Evolutionary conservation across 1,140 invertebrate species (phyloP).

Genomic region (Bombus haemorrhoidalis): DNA sequence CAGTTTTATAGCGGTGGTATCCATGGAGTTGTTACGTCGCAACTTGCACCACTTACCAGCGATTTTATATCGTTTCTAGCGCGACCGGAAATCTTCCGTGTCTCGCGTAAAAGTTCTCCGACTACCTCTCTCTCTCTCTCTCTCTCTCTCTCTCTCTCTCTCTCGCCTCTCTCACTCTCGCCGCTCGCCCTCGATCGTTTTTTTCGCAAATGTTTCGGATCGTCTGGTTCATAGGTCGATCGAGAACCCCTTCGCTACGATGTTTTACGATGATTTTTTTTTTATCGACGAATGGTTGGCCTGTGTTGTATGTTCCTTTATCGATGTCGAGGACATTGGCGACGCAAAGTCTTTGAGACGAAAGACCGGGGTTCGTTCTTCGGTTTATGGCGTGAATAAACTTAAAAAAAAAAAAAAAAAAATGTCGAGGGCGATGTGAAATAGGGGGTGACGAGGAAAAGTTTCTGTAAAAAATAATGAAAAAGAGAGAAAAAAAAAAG

Average conservation of each 20-base stretch:
- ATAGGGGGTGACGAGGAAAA: no score
- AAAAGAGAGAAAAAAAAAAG: no score
- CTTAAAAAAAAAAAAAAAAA: neutral
- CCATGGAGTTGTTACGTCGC: constrained; percentile 9
- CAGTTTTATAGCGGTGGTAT: constrained; percentile 45
- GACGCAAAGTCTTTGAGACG: neutral
- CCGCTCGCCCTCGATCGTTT: neutral
- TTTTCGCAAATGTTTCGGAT: constrained; percentile 20
- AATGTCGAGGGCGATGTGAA: no score
- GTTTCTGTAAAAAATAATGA: neutral
- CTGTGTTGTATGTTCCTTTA: neutral
- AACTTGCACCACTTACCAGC: neutral
- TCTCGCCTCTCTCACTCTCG: no score
- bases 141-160: no score
- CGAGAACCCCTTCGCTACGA: neutral
- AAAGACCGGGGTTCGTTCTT: neutral
- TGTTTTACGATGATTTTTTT: constrained; percentile 26
- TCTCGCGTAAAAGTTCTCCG: constrained; percentile 49
- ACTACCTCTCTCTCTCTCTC: no score
- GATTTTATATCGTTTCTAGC: constrained; percentile 37
- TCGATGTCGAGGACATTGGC: neutral
- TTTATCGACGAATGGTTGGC: neutral
- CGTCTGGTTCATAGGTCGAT: neutral
- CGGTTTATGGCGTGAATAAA: neutral
- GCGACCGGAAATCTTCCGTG: constrained; percentile 48